Percentiles rank a stretch among this genome's conserved stretches.
Evolutionary conservation across 2,888 invertebrate genomes (phyloP).

Genomic region (Lordiphosa andalusiaca): DNA sequence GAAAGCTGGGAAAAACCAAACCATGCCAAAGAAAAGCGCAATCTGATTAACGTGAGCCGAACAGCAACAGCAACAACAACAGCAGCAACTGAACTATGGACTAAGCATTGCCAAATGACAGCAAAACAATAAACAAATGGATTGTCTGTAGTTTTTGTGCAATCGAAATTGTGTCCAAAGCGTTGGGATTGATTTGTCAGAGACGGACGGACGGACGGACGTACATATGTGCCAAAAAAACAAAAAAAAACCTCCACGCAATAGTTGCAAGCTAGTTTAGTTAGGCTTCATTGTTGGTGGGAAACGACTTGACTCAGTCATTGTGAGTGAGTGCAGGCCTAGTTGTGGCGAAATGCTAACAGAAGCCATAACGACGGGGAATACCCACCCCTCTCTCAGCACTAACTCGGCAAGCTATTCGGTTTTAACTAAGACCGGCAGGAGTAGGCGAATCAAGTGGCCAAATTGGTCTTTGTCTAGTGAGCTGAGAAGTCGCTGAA

Average conservation of each 20-base stretch:
- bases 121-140: slow-evolving; percentile 18
- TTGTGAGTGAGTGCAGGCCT: no score
- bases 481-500: no score
- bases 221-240: slow-evolving; percentile 1
- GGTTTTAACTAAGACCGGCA: no score
- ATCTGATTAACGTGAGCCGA: slow-evolving; percentile 30
- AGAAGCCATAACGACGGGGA: no score
- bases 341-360: no score
- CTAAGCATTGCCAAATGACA: slow-evolving; percentile 33
- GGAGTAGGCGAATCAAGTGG: no score
- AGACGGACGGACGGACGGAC: background rate
- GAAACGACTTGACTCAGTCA: no score
- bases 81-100: slow-evolving; percentile 10
- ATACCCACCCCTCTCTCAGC: no score
- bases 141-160: slow-evolving; percentile 27
- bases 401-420: no score
- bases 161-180: slow-evolving; percentile 31
- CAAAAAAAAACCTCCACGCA: slow-evolving; percentile 1
- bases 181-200: slow-evolving; percentile 35
- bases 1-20: slow-evolving; percentile 42
- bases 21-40: slow-evolving; percentile 56
- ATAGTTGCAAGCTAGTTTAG: slow-evolving; percentile 11
- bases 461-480: no score
- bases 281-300: no score
- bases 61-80: background rate